Percentiles rank a stretch among this genome's conserved stretches.
These are phyloP conservation scores for Drosophila kepulauana DNA, from an alignment of 1,140 invertebrate species.

Conservation along the genomic window DNA sequence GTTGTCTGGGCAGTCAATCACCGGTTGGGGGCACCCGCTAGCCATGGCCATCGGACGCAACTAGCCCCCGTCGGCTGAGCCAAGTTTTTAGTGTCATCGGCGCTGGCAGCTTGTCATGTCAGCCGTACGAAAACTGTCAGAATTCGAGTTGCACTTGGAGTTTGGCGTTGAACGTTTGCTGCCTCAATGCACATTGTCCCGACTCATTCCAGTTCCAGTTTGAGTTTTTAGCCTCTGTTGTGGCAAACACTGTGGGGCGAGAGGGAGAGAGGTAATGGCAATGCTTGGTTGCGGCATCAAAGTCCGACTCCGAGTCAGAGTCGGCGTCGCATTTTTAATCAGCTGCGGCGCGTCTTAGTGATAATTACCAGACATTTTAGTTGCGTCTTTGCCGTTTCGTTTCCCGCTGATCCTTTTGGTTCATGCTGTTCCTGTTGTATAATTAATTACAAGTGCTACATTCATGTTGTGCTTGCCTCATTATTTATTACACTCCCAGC, in stretches of 20 bases:
- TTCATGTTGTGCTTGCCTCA: constrained; percentile 50
- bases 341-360: constrained; percentile 72
- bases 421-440: constrained; percentile 31
- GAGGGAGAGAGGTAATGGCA: no score
- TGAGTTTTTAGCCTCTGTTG: neutral
- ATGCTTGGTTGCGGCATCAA: no score
- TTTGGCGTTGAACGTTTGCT: constrained; percentile 38
- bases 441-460: constrained; percentile 67
- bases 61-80: constrained; percentile 14
- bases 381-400: constrained; percentile 34
- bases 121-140: constrained; percentile 74
- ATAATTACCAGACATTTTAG: constrained; percentile 78
- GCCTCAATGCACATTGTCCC: constrained; percentile 11
- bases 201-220: neutral
- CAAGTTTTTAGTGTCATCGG: constrained; percentile 75
- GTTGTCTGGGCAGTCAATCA: constrained; percentile 50
- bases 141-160: constrained; percentile 56
- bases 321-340: constrained; percentile 78
- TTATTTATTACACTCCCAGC: constrained; percentile 56
- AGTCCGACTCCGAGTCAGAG: neutral
- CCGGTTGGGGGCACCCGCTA: constrained; percentile 37
- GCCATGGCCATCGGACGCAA: constrained; percentile 18
- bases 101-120: constrained; percentile 77
- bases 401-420: neutral
- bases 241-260: no score